These are phyloP conservation scores for Malaclemys terrapin DNA, from an alignment of 2,113 vertebrate genomes.

Conservation along the genomic window DNA sequence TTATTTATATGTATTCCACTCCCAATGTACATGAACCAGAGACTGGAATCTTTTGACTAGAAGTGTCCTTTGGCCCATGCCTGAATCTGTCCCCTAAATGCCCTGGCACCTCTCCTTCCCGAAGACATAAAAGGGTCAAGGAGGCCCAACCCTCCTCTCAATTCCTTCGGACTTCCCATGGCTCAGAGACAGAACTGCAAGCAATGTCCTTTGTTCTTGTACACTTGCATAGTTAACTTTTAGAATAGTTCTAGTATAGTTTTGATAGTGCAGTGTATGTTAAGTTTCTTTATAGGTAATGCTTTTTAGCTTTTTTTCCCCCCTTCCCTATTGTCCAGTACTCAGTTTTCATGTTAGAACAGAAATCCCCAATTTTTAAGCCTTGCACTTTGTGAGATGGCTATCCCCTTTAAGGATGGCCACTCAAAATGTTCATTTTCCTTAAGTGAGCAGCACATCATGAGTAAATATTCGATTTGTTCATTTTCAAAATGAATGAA, in stretches of 20 bases:
- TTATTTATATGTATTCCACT: not conserved
- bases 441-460: not conserved
- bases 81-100: not conserved
- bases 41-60: not conserved
- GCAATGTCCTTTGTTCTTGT: not conserved
- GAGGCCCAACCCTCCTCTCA: not conserved
- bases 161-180: not conserved
- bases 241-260: not conserved
- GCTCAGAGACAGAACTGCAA: not conserved
- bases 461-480: not conserved
- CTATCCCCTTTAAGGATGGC: not conserved
- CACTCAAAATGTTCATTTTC: not conserved
- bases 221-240: not conserved
- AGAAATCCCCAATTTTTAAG: not conserved
- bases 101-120: not conserved
- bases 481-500: not conserved
- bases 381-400: accelerated
- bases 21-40: not conserved
- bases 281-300: not conserved
- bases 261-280: not conserved
- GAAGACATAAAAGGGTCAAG: not conserved
- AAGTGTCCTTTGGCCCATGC: not conserved
- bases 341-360: not conserved
- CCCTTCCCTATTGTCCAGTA: no score
- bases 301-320: not conserved